phyloP scores from a whole-genome alignment of 2,797 vertebrate species.

The Myoxocephalus aenaeus region DNA sequence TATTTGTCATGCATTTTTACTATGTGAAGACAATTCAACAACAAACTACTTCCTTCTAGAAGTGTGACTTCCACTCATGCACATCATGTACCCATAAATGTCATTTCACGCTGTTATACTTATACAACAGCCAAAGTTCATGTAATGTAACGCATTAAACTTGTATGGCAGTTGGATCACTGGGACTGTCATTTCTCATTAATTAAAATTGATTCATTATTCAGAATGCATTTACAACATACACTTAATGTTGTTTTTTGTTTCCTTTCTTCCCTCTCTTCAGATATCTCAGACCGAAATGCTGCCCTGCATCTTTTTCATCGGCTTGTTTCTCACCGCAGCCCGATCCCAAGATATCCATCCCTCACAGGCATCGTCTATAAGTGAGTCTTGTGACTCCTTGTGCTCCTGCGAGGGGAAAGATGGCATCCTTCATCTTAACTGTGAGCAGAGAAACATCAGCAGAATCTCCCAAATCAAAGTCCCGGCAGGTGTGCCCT shows the following conservation, averaged over 20 bases:
- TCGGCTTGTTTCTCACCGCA: constrained; percentile 83
- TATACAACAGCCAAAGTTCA: constrained; percentile 28
- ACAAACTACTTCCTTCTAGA: constrained; percentile 10
- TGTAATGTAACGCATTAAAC: constrained; percentile 37
- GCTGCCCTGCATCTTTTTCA: constrained; percentile 88
- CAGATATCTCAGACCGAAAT: constrained; percentile 85
- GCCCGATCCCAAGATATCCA: constrained; percentile 83
- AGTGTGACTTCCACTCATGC: constrained; percentile 50
- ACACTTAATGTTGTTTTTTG: constrained; percentile 26
- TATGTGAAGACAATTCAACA: constrained; percentile 13
- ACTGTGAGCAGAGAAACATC: constrained; percentile 94
- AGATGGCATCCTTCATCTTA: constrained; percentile 91
- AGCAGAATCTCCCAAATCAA: constrained; percentile 92
- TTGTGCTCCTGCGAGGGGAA: constrained; percentile 94
- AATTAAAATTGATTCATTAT: constrained; percentile 6
- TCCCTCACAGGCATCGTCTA: constrained; percentile 78
- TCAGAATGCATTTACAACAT: constrained; percentile 16
- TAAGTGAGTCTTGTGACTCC: constrained; percentile 88
- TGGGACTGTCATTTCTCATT: constrained; percentile 20
- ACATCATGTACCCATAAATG: constrained; percentile 42
- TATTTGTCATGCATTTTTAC: constrained; percentile 51
- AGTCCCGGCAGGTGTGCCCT: constrained; percentile 90
- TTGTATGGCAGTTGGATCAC: constrained; percentile 31
- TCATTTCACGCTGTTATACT: constrained; percentile 26
- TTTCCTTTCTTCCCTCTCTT: constrained; percentile 44